A percentile compares a stretch with the other conserved stretches of the same genome.
Conservation (phyloP, 2,888 invertebrate species). For the Archips crataeganus region DNA sequence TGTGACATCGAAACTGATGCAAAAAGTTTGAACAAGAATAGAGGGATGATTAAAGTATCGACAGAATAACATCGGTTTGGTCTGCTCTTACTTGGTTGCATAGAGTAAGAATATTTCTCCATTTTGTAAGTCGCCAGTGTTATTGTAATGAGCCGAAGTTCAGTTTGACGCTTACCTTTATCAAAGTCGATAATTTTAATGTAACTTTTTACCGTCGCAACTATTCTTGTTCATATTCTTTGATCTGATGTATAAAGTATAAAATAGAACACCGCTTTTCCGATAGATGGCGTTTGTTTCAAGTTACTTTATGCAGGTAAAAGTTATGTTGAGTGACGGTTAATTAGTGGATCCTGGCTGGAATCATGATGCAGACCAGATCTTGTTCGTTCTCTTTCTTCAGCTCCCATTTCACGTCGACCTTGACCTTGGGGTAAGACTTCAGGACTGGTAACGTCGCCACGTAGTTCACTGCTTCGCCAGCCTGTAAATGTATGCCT, state of each 20-base stretch:
- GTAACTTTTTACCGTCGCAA: too few relatives aligned
- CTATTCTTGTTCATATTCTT: too few relatives aligned
- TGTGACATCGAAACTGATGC: too few relatives aligned
- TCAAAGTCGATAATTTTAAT: too few relatives aligned
- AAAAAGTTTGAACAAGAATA: too few relatives aligned
- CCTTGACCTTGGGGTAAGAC: slow-evolving; percentile 89
- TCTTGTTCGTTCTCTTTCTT: slow-evolving; percentile 86
- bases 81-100: too few relatives aligned
- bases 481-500: slow-evolving; percentile 63
- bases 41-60: too few relatives aligned
- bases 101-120: too few relatives aligned
- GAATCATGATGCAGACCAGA: slow-evolving; percentile 89
- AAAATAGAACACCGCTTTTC: neutral
- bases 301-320: neutral
- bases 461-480: slow-evolving; percentile 75
- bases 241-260: neutral
- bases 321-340: neutral
- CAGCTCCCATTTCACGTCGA: slow-evolving; percentile 91
- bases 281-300: slow-evolving; percentile 1
- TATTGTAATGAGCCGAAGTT: too few relatives aligned
- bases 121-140: too few relatives aligned
- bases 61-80: too few relatives aligned
- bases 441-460: slow-evolving; percentile 87
- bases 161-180: too few relatives aligned
- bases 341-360: slow-evolving; percentile 86